phyloP scores from a whole-genome alignment of 2,888 invertebrate genomes.

The Euzophera pinguis region DNA sequence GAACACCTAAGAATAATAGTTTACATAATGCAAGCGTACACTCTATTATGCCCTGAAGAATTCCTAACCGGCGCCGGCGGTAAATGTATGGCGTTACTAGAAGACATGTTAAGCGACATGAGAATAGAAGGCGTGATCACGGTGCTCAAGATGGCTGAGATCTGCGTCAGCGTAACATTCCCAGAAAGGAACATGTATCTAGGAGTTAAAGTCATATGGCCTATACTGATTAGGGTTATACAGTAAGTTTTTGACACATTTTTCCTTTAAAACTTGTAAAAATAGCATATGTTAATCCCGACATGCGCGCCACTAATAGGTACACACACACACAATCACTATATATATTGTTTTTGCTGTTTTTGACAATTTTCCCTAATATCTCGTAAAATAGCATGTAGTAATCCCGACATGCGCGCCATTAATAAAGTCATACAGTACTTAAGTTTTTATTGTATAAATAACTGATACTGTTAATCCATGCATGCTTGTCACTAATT shows the following conservation, averaged over 20 bases:
- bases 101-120: conserved; percentile 88
- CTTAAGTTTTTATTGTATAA: no score
- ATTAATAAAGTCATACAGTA: no score
- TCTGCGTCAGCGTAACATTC: conserved; percentile 86
- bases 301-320: no score
- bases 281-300: no score
- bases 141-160: conserved; percentile 82
- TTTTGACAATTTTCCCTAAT: no score
- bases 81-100: conserved; percentile 84
- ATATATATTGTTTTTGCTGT: no score
- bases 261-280: no score
- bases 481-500: no score
- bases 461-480: no score
- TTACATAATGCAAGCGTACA: conserved; percentile 90
- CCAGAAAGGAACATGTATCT: conserved; percentile 86
- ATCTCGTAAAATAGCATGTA: no score
- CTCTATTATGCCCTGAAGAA: conserved; percentile 87
- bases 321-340: no score
- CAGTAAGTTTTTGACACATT: conserved; percentile 45
- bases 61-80: conserved; percentile 86
- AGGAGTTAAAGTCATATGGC: conserved; percentile 76
- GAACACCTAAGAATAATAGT: conserved; percentile 90
- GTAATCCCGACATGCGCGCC: no score
- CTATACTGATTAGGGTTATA: conserved; percentile 60
- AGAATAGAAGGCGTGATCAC: conserved; percentile 78